Base-by-base conservation (phyloP, 2,888 invertebrate genomes). In the Patella ulyssiponensis region DNA sequence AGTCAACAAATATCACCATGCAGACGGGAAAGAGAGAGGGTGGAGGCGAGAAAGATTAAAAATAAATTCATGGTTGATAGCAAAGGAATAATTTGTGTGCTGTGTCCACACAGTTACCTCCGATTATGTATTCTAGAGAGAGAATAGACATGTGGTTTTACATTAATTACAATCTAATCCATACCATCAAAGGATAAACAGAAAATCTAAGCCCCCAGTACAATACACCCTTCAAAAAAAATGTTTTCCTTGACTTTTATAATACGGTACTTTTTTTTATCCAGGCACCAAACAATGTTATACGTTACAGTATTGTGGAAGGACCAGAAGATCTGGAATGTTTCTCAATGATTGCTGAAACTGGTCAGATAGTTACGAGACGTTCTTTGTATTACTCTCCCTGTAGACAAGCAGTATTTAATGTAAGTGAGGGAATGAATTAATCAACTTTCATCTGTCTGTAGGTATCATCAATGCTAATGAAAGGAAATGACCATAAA, bases 281-380 rank as follows among this genome's bases (percentile, higher is more conserved):
- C 1, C 83, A 89, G 89, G 82, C 86, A 2, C 89, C 90, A n/a
- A 88, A 89, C 83, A 90, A 90, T 77, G 84, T 84, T 14, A 81
- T 90, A 1, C 79, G 84, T 11, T 90, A 89, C 78, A 77, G 79
- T n/a, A 81, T 90, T 44, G 83, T 84, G 1, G 85, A 84, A 3
- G 88, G 87, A 71, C 80, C 82, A 7, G 86, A 84, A 64, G 87
- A 83, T 73, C 69, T 81, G 70, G 84, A 83, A 69, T 90, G 89
- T 81, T 90, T 90, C 81, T 27, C 80, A 7, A 81, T 90, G 51
- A 86, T 87, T 75, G 81, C 83, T 72, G 77, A 84, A 2, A 87
- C 84, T 2, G 90, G 90, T 53, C 81, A 83, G 11, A 80, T 90
- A n/a, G 82, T 83, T 12, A 82, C 86, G 2, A 81, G 83, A 20